A percentile compares a stretch with the other conserved stretches of the same genome.
phyloP scores from a whole-genome alignment of 2,113 vertebrate genomes.

The Dasyurus viverrinus region DNA sequence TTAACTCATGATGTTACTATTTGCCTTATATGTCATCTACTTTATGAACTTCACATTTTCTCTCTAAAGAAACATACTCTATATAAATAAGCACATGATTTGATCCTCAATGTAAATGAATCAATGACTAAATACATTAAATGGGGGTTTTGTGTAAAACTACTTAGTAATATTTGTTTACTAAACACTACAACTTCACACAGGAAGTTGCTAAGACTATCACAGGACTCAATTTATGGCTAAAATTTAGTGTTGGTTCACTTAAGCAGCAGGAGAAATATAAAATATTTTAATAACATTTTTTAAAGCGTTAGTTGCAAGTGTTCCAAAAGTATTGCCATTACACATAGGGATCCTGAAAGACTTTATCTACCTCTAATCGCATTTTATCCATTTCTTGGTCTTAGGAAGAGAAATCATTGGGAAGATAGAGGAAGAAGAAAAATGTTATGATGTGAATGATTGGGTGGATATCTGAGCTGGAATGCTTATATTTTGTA shows the following conservation, averaged over 20 bases:
- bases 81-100: background rate
- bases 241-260: background rate
- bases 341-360: background rate
- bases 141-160: background rate
- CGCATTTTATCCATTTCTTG: background rate
- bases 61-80: background rate
- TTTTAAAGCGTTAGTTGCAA: background rate
- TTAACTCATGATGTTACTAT: background rate
- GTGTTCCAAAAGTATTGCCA: background rate
- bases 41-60: background rate
- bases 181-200: background rate
- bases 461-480: background rate
- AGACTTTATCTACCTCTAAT: background rate
- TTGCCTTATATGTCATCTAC: background rate
- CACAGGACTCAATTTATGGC: background rate
- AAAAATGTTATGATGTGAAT: background rate
- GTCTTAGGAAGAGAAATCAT: background rate
- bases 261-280: background rate
- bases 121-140: slow-evolving; percentile 2
- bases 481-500: background rate
- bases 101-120: background rate
- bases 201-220: slow-evolving; percentile 11
- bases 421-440: background rate
- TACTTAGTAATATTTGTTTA: slow-evolving; percentile 20
- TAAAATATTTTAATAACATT: background rate